Percentiles rank a stretch among this genome's conserved stretches.
These are phyloP conservation scores for Gallinago paraguaiae DNA, from an alignment of 2,113 vertebrate genomes.

Conservation along the genomic window DNA sequence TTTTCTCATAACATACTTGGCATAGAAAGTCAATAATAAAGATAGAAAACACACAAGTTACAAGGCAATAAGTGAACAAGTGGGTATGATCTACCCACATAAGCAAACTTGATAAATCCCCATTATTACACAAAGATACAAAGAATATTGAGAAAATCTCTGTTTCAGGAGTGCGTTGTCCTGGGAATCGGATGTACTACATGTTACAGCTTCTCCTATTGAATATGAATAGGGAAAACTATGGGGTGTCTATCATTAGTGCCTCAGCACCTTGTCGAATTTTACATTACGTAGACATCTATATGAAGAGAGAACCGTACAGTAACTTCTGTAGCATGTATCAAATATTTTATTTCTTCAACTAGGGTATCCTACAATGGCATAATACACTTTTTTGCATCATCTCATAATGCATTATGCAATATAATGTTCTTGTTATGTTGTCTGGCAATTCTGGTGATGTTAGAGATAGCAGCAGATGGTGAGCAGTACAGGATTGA, in stretches of 20 bases:
- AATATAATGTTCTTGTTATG: neutral
- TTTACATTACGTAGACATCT: rapidly evolving
- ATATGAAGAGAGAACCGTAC: neutral
- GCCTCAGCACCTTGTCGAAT: neutral
- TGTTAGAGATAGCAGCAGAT: neutral
- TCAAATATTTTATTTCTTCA: neutral
- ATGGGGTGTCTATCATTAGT: neutral
- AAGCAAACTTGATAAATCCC: neutral
- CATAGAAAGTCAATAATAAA: neutral
- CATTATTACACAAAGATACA: neutral
- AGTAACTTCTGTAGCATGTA: neutral
- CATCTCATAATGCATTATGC: neutral
- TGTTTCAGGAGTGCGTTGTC: neutral
- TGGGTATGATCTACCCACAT: neutral
- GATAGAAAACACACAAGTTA: neutral
- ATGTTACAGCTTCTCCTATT: neutral
- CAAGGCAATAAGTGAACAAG: neutral
- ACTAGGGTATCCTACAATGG: neutral
- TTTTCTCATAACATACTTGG: neutral
- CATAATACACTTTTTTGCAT: neutral
- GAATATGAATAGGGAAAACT: neutral
- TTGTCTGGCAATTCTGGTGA: neutral
- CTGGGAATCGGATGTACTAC: neutral
- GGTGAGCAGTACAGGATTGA: neutral
- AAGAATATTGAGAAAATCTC: neutral